phyloP scores from a whole-genome alignment of 2,797 vertebrate genomes.

The Tolypeutes matacus region DNA sequence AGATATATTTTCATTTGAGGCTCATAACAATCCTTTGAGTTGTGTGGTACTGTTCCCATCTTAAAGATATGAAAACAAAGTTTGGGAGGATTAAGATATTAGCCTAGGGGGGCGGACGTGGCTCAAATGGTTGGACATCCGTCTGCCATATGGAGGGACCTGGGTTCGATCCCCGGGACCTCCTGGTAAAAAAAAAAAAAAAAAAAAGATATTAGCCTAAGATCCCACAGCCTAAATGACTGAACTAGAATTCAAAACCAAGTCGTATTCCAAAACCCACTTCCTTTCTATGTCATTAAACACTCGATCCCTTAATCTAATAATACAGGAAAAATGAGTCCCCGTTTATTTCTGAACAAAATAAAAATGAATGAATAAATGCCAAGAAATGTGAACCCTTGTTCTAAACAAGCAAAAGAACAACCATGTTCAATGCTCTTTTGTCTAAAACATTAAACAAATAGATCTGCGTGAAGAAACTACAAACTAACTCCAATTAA shows the following conservation, averaged over 20 bases:
- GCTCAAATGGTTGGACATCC: too few relatives aligned
- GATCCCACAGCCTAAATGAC: background rate
- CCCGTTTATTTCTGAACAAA: background rate
- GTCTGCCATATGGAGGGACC: too few relatives aligned
- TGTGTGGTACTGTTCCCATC: background rate
- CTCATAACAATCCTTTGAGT: background rate
- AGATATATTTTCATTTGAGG: background rate
- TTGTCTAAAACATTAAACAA: background rate
- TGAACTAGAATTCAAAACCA: background rate
- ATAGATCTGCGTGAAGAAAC: background rate
- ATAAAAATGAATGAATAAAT: background rate
- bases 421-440: background rate
- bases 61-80: background rate
- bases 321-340: background rate
- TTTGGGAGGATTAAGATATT: background rate
- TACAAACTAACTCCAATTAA: background rate
- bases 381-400: background rate
- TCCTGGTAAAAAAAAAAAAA: too few relatives aligned
- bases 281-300: background rate
- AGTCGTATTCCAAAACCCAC: constrained; percentile 45
- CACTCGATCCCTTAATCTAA: background rate
- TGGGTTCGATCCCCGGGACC: too few relatives aligned
- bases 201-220: background rate
- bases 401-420: background rate
- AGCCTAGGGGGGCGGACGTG: too few relatives aligned